These are phyloP conservation scores for Selene dorsalis DNA, from an alignment of 2,797 vertebrate species.

Conservation along the genomic window DNA sequence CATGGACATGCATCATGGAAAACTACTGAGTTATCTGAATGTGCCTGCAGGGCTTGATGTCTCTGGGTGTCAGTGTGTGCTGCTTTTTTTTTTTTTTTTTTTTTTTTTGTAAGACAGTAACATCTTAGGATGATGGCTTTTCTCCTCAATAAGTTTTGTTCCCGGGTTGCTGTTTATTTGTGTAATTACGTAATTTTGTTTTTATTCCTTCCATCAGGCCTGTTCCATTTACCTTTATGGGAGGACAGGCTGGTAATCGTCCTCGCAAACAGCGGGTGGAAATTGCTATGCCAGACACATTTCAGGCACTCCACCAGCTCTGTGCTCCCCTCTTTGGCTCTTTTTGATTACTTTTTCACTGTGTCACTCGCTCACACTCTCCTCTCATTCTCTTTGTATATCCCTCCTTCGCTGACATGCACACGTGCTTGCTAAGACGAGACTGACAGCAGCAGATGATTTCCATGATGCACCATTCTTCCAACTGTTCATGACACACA, in stretches of 20 bases:
- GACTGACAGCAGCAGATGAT: constrained; percentile 87
- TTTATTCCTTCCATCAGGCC: constrained; percentile 72
- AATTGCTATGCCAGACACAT: constrained; percentile 79
- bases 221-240: constrained; percentile 79
- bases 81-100: background rate
- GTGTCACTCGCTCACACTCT: constrained; percentile 62
- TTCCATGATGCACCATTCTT: constrained; percentile 77
- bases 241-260: constrained; percentile 73
- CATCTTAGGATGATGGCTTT: constrained; percentile 54
- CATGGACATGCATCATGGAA: constrained; percentile 56
- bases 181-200: constrained; percentile 72
- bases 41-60: constrained; percentile 16
- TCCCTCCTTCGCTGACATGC: constrained; percentile 62
- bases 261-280: constrained; percentile 61
- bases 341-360: constrained; percentile 76
- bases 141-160: constrained; percentile 50
- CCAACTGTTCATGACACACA: constrained; percentile 65
- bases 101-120: constrained; percentile 26
- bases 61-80: constrained; percentile 8
- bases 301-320: constrained; percentile 67
- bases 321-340: constrained; percentile 65
- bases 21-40: constrained; percentile 35
- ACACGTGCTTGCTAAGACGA: constrained; percentile 68
- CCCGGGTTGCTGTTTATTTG: constrained; percentile 67
- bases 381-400: constrained; percentile 40